phyloP scores from a whole-genome alignment of 2,113 vertebrate genomes.

The Ctenomys sociabilis region DNA sequence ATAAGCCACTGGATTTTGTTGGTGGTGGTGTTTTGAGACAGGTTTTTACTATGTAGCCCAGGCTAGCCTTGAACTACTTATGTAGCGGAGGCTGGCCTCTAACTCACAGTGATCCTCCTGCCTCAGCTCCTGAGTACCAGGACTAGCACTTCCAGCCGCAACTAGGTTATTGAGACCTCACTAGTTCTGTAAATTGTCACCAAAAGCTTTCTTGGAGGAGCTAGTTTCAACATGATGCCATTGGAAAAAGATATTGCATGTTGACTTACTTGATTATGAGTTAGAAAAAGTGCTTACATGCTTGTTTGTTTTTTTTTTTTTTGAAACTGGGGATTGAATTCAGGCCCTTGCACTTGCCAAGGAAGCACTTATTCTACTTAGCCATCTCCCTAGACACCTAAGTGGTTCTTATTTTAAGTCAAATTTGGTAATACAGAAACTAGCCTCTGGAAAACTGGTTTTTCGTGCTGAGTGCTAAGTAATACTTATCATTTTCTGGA shows the following conservation, averaged over 20 bases:
- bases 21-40: background rate
- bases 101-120: background rate
- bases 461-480: conserved; percentile 18
- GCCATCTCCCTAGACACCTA: too few relatives aligned
- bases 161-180: background rate
- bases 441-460: background rate
- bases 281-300: conserved; percentile 36
- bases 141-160: background rate
- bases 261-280: background rate
- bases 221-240: background rate
- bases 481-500: background rate
- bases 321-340: too few relatives aligned
- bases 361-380: too few relatives aligned
- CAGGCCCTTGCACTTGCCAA: too few relatives aligned
- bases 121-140: background rate
- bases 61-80: background rate
- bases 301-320: too few relatives aligned
- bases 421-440: conserved; percentile 23
- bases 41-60: background rate
- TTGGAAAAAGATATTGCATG: background rate
- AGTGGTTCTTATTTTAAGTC: conserved; percentile 30
- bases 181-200: background rate
- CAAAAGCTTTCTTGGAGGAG: background rate
- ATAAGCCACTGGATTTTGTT: background rate
- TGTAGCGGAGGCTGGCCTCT: too few relatives aligned